Conservation (phyloP, 1,140 invertebrate species). For the Schlechtendalia chinensis region DNA sequence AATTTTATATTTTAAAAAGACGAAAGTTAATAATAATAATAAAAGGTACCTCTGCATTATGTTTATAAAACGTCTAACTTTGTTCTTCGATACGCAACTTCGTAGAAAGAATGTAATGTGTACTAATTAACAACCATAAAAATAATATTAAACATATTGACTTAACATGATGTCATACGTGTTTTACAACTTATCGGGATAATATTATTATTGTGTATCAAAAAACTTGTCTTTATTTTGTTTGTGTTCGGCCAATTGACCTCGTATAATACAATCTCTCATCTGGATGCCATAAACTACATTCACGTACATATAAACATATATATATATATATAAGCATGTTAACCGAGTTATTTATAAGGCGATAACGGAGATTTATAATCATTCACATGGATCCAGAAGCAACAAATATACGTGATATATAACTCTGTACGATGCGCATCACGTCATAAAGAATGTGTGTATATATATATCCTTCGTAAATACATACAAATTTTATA, state of each 20-base stretch:
- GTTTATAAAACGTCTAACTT: too few relatives aligned
- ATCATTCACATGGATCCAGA: not conserved
- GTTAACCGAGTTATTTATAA: constrained; percentile 36
- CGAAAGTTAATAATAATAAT: too few relatives aligned
- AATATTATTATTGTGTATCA: too few relatives aligned
- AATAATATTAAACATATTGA: too few relatives aligned
- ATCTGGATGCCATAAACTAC: constrained; percentile 14
- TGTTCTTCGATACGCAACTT: too few relatives aligned
- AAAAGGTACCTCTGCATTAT: too few relatives aligned
- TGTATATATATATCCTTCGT: not conserved
- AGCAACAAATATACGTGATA: constrained; percentile 2
- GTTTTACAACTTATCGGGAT: too few relatives aligned
- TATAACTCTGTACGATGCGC: not conserved
- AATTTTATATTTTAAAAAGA: too few relatives aligned
- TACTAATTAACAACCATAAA: too few relatives aligned
- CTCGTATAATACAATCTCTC: not conserved
- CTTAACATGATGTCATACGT: too few relatives aligned
- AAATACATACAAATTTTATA: not conserved
- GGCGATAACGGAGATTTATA: constrained; percentile 30
- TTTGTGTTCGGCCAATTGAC: not conserved
- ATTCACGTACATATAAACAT: constrained; percentile 20
- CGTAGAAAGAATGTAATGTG: too few relatives aligned
- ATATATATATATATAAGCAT: not conserved
- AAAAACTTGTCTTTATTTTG: not conserved
- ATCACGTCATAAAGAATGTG: not conserved